Conservation (phyloP, 2,113 vertebrate species). For the Polyodon spathula region DNA sequence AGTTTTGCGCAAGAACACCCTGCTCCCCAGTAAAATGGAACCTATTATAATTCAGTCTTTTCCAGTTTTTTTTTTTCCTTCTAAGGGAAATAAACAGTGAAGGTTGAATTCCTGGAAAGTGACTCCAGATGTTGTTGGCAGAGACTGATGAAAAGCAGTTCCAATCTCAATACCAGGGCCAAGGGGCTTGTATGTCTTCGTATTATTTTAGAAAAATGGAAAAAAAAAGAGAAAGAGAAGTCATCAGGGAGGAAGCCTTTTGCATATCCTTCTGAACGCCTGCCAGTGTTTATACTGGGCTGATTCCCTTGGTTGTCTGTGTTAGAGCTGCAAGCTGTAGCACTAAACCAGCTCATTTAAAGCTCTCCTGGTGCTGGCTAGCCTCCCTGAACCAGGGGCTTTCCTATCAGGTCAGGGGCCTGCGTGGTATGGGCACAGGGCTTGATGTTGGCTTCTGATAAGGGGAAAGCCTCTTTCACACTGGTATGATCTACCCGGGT, state of each 20-base stretch:
- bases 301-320: background rate
- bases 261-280: slow-evolving; percentile 28
- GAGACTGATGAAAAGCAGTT: slow-evolving; percentile 48
- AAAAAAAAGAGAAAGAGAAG: background rate
- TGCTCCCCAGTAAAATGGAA: slow-evolving; percentile 28
- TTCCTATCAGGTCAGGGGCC: too few relatives aligned
- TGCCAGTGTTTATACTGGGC: slow-evolving; percentile 25
- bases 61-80: slow-evolving; percentile 65
- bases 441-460: too few relatives aligned
- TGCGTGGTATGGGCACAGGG: too few relatives aligned
- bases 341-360: background rate
- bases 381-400: too few relatives aligned
- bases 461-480: too few relatives aligned
- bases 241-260: slow-evolving; percentile 15
- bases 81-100: slow-evolving; percentile 77
- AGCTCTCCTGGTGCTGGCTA: too few relatives aligned
- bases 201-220: slow-evolving; percentile 18
- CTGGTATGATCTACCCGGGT: too few relatives aligned
- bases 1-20: slow-evolving; percentile 12
- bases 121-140: slow-evolving; percentile 74
- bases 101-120: slow-evolving; percentile 80
- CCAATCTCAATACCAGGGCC: slow-evolving; percentile 42
- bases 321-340: slow-evolving; percentile 4
- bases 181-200: slow-evolving; percentile 27
- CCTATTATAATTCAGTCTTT: slow-evolving; percentile 42